phyloP scores from a whole-genome alignment of 2,797 vertebrate species.

The Scleropages formosus region DNA sequence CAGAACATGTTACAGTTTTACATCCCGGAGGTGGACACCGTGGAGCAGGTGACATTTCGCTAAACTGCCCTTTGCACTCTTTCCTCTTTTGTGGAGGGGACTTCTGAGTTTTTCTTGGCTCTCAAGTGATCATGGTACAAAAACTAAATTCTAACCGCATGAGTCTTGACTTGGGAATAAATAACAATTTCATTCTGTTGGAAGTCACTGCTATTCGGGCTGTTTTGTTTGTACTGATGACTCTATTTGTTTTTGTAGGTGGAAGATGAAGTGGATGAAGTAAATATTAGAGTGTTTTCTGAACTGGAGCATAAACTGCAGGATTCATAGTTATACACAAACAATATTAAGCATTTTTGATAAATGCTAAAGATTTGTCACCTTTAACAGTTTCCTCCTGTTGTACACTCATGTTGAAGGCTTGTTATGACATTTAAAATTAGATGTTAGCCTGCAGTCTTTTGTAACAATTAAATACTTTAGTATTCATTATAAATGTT shows the following conservation, averaged over 20 bases:
- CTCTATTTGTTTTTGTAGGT: slow-evolving; percentile 57
- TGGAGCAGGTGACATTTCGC: slow-evolving; percentile 67
- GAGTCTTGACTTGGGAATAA: too few species aligned
- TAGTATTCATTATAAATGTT: too few species aligned
- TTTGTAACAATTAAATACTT: too few species aligned
- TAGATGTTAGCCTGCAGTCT: too few species aligned
- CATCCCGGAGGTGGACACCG: slow-evolving; percentile 72
- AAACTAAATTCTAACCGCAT: too few species aligned
- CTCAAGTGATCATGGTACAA: not conserved
- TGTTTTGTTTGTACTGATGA: not conserved
- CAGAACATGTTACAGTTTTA: slow-evolving; percentile 83
- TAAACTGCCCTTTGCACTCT: not conserved
- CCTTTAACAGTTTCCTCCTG: too few species aligned
- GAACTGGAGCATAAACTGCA: slow-evolving; percentile 71
- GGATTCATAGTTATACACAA: slow-evolving; percentile 50
- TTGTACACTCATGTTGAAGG: too few species aligned
- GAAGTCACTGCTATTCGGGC: not conserved
- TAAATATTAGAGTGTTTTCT: slow-evolving; percentile 68
- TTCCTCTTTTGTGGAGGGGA: too few species aligned
- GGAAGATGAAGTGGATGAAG: slow-evolving; percentile 75
- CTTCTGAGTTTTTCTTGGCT: not conserved
- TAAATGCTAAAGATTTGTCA: too few species aligned
- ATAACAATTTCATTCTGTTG: not conserved
- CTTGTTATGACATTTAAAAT: too few species aligned
- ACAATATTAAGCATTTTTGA: too few species aligned